phyloP scores from a whole-genome alignment of 2,113 vertebrate species.

The Passer domesticus region DNA sequence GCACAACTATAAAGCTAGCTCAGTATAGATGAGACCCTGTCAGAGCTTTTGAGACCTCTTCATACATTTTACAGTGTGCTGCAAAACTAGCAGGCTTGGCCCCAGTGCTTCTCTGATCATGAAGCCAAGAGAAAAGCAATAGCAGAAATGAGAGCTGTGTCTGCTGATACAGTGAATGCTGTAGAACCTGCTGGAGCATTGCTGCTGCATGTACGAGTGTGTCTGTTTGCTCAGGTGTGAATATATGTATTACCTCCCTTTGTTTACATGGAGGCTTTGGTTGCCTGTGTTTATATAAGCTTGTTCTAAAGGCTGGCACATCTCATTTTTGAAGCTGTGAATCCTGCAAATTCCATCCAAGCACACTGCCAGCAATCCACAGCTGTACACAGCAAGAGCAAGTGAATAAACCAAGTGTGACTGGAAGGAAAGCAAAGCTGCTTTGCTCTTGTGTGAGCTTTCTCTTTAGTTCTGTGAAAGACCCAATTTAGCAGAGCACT shows the following conservation, averaged over 20 bases:
- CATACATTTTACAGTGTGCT: constrained; percentile 28
- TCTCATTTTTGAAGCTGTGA: constrained; percentile 42
- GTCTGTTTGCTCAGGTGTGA: constrained; percentile 33
- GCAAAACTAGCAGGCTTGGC: constrained; percentile 22
- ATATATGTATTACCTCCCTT: neutral
- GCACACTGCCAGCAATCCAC: constrained; percentile 30
- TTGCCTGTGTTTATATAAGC: constrained; percentile 29
- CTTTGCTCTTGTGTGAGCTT: constrained; percentile 21
- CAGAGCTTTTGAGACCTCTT: constrained; percentile 32
- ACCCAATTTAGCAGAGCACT: constrained; percentile 40
- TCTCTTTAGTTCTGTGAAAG: constrained; percentile 33
- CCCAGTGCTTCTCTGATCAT: neutral
- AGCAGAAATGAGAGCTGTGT: neutral
- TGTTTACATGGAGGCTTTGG: constrained; percentile 40
- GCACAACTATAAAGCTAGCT: neutral
- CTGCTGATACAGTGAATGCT: neutral
- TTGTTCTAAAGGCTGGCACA: constrained; percentile 22
- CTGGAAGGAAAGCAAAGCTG: constrained; percentile 45
- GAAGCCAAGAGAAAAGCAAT: neutral
- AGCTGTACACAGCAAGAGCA: constrained; percentile 48
- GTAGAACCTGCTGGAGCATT: neutral
- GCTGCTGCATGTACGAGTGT: neutral
- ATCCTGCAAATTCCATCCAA: constrained; percentile 40
- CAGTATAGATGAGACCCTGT: neutral
- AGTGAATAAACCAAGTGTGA: constrained; percentile 31